These are phyloP conservation scores for Penaeus japonicus DNA, from an alignment of 1,140 invertebrate species.

Conservation along the genomic window DNA sequence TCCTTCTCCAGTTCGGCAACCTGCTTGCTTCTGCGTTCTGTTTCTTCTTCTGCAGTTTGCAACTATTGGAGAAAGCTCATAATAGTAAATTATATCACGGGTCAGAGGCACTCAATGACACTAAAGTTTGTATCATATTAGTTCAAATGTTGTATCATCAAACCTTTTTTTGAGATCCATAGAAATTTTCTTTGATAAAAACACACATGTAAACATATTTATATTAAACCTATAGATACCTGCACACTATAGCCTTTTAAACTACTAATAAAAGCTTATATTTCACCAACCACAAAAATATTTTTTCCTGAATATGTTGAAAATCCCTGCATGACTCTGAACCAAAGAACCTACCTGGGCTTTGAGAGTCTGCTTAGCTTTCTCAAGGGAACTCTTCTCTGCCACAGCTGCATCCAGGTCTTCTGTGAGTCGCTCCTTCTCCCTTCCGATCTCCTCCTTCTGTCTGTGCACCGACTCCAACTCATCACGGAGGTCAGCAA, in stretches of 20 bases:
- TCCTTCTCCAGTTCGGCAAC: slow-evolving; percentile 55
- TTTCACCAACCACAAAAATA: too few species aligned
- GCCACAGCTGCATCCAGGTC: slow-evolving; percentile 52
- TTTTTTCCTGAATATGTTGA: too few species aligned
- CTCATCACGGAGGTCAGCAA: slow-evolving; percentile 57
- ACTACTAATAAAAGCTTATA: too few species aligned
- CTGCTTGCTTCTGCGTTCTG: slow-evolving; percentile 35
- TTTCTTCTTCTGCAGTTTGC: slow-evolving; percentile 48
- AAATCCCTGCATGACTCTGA: too few species aligned
- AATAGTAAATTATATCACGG: neutral
- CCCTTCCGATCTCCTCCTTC: slow-evolving; percentile 49
- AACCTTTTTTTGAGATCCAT: too few species aligned
- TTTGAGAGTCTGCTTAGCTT: slow-evolving; percentile 48
- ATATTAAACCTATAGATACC: too few species aligned
- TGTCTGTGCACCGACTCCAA: slow-evolving; percentile 48
- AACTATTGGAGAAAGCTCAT: neutral
- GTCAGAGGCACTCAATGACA: too few species aligned
- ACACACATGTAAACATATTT: too few species aligned
- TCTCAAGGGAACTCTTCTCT: slow-evolving; percentile 51
- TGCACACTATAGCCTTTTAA: too few species aligned
- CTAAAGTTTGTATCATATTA: too few species aligned
- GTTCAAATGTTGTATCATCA: too few species aligned
- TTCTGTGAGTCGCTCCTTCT: slow-evolving; percentile 57
- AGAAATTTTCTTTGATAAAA: too few species aligned
- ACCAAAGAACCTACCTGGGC: slow-evolving; percentile 33